Evolutionary conservation across 2,797 vertebrate species (phyloP).

Genomic region (Acomys russatus): DNA sequence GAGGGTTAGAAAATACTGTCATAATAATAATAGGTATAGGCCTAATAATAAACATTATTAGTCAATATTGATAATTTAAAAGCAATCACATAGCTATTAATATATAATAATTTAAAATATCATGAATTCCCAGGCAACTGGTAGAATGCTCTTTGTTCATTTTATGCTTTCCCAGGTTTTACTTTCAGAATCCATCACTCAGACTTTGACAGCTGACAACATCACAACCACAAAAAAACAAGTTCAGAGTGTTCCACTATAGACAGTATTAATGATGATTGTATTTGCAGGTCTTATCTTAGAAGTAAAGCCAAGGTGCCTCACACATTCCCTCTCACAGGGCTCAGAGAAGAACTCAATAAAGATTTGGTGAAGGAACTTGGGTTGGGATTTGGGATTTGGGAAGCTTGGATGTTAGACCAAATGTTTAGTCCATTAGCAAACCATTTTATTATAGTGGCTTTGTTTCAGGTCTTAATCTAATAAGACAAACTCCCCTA

Average conservation of each 20-base stretch:
- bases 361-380: slow-evolving; percentile 66
- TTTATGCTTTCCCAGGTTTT: slow-evolving; percentile 83
- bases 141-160: slow-evolving; percentile 79
- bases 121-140: slow-evolving; percentile 54
- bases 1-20: no score
- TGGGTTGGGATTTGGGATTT: slow-evolving; percentile 63
- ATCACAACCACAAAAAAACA: slow-evolving; percentile 85
- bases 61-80: no score
- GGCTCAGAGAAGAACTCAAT: slow-evolving; percentile 40
- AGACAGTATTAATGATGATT: slow-evolving; percentile 81
- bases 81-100: slow-evolving; percentile 34
- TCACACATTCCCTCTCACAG: slow-evolving; percentile 50
- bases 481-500: slow-evolving; percentile 66
- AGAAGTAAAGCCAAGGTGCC: slow-evolving; percentile 67
- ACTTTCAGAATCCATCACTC: slow-evolving; percentile 81
- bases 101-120: slow-evolving; percentile 58
- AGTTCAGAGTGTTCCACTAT: slow-evolving; percentile 81
- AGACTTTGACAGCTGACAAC: slow-evolving; percentile 84
- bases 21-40: no score
- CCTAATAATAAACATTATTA: no score
- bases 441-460: slow-evolving; percentile 59
- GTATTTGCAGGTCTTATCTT: slow-evolving; percentile 68
- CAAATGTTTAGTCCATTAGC: slow-evolving; percentile 50
- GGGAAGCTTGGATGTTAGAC: slow-evolving; percentile 27
- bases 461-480: slow-evolving; percentile 72